Conservation (phyloP, 2,888 invertebrate genomes). For the Drosophila acutilabella region DNA sequence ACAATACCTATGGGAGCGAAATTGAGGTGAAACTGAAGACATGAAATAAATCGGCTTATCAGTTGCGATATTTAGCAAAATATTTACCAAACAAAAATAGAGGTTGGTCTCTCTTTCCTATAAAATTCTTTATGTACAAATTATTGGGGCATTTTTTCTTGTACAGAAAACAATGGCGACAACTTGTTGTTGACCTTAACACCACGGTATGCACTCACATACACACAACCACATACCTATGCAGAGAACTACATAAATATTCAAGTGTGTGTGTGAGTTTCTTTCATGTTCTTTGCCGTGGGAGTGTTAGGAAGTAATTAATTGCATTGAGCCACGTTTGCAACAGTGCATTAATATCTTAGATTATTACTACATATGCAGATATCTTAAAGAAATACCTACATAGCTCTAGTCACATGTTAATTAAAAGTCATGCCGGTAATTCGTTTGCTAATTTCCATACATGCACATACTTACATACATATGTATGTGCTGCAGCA, state of each 20-base stretch:
- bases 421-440: constrained; percentile 68
- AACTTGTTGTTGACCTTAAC: constrained; percentile 73
- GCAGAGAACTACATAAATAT: not conserved
- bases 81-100: constrained; percentile 51
- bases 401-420: constrained; percentile 61
- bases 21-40: constrained; percentile 33
- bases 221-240: not conserved
- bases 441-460: constrained; percentile 62
- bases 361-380: constrained; percentile 19
- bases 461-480: constrained; percentile 30
- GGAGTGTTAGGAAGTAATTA: constrained; percentile 60
- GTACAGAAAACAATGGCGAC: constrained; percentile 43
- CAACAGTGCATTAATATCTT: constrained; percentile 46
- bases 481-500: constrained; percentile 45
- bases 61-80: constrained; percentile 38
- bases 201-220: constrained; percentile 38
- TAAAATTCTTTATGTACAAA: not conserved
- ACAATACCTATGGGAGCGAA: constrained; percentile 34
- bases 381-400: constrained; percentile 42
- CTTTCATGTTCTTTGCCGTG: constrained; percentile 13
- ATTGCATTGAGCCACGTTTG: constrained; percentile 38
- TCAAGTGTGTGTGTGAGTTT: not conserved
- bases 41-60: constrained; percentile 44
- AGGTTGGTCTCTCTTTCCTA: constrained; percentile 16
- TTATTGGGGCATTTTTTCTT: constrained; percentile 19